These are phyloP conservation scores for Danionella dracula DNA, from an alignment of 2,797 vertebrate species.

Conservation along the genomic window DNA sequence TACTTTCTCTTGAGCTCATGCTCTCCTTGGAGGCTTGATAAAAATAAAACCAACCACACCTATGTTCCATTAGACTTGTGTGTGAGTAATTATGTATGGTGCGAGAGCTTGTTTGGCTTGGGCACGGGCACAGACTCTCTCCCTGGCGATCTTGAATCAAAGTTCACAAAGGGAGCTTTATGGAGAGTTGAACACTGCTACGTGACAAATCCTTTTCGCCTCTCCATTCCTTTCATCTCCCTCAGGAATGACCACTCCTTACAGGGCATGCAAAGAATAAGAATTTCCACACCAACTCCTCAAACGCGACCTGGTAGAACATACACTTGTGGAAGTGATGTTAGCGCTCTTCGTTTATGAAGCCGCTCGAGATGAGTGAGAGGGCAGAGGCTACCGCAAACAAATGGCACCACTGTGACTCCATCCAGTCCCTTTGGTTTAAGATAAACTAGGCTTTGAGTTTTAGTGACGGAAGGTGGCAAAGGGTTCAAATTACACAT, in stretches of 20 bases:
- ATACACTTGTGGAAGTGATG: conserved; percentile 11
- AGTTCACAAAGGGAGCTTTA: conserved; percentile 50
- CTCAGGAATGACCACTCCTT: conserved; percentile 40
- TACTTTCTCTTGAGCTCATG: conserved; percentile 35
- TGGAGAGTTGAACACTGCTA: conserved; percentile 36
- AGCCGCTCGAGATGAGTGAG: conserved; percentile 49
- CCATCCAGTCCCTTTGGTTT: conserved; percentile 40
- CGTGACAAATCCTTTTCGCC: conserved; percentile 28
- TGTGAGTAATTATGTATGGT: not conserved
- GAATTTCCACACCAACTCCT: conserved; percentile 34
- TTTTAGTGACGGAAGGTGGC: conserved; percentile 28
- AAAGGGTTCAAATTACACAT: conserved; percentile 42
- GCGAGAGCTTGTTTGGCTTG: conserved; percentile 31
- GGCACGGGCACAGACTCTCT: conserved; percentile 32
- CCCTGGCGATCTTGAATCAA: conserved; percentile 33
- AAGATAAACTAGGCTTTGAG: conserved; percentile 34
- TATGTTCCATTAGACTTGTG: conserved; percentile 40
- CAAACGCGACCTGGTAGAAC: conserved; percentile 35
- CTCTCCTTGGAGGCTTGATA: conserved; percentile 41
- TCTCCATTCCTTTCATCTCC: conserved; percentile 30
- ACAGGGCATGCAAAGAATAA: conserved; percentile 43
- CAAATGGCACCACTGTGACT: conserved; percentile 40
- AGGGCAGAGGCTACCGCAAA: conserved; percentile 34
- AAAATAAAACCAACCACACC: conserved; percentile 53
- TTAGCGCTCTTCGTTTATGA: conserved; percentile 43